Evolutionary conservation across 2,888 invertebrate genomes (phyloP), one percentile per base, ranked within the genome.

Genomic region (Caradrina clavipalpis): DNA sequence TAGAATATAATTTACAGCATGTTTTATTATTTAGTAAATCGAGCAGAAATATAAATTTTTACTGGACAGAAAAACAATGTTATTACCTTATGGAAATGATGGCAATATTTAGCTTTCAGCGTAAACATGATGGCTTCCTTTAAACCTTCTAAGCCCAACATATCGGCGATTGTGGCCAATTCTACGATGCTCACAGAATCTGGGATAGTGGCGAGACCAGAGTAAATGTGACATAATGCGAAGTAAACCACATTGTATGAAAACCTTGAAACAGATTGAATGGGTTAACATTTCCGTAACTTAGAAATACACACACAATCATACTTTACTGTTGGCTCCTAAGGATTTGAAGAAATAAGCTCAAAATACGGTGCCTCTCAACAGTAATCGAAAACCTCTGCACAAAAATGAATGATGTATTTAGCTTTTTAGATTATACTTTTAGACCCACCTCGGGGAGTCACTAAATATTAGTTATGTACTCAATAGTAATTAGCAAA

Each of bases 191-290:
- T 98, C 78, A 99, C 98, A 2, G 98, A 97, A 84, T 98, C 98
- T 0, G 99, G 98, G 66, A 99, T 98, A 84, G 98, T 97, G 49
- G 98, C 98, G 39, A 98, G 97, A 3, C 99, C 99, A 72, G 99
- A 99, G 89, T 99, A 99, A 80, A 99, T 98, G 91, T 99, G 99
- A 85, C 98, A 98, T 72, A 99, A 93, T 0, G 98, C 98, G 94
- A 99, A 99, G 92, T 99, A 98, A 5, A 99, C 98, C 1, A 98
- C 97, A 76, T 97, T 97, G 87, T 97, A 98, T 0, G 98, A 97
- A 91, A 98, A 98, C 66, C 98, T 98, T 69, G 31, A 69, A 72
- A 76, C 39, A 76, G 8, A 54, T 35, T 35, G 8, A 57, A 47
- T 75, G 10, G 17, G 17, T 57, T 75, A 65, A 73, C n/a, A 73